Percentiles rank a stretch among this genome's conserved stretches.
Evolutionary conservation across 2,113 vertebrate genomes (phyloP).

Genomic region (Panurus biarmicus): DNA sequence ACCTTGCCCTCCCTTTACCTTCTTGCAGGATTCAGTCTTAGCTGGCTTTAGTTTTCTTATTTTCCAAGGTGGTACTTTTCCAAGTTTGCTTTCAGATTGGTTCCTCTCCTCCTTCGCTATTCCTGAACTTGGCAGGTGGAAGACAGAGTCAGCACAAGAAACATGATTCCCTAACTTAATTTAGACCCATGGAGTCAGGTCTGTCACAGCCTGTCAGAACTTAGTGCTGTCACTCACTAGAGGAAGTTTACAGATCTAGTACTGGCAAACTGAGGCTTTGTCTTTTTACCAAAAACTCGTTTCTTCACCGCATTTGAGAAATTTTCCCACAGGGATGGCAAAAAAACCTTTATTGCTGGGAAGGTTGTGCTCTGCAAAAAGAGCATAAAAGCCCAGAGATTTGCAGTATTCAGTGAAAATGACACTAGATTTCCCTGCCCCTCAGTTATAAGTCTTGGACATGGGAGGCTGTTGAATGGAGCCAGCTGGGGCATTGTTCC

Average conservation of each 20-base stretch:
- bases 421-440: neutral
- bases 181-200: neutral
- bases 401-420: neutral
- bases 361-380: neutral
- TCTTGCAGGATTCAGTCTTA: neutral
- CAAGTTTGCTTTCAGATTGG: neutral
- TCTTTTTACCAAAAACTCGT: neutral
- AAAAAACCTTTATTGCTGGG: neutral
- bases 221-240: neutral
- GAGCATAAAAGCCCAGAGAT: neutral
- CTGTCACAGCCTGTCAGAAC: neutral
- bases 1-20: neutral
- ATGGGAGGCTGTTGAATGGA: neutral
- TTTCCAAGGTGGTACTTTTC: neutral
- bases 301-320: neutral
- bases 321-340: neutral
- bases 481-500: neutral
- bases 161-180: neutral
- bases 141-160: neutral
- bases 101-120: neutral
- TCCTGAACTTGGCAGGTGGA: conserved; percentile 1
- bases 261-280: neutral
- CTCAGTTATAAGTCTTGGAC: neutral
- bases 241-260: neutral
- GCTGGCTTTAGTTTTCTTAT: neutral